These are phyloP conservation scores for Cettia cetti DNA, from an alignment of 2,113 vertebrate species.

Conservation along the genomic window DNA sequence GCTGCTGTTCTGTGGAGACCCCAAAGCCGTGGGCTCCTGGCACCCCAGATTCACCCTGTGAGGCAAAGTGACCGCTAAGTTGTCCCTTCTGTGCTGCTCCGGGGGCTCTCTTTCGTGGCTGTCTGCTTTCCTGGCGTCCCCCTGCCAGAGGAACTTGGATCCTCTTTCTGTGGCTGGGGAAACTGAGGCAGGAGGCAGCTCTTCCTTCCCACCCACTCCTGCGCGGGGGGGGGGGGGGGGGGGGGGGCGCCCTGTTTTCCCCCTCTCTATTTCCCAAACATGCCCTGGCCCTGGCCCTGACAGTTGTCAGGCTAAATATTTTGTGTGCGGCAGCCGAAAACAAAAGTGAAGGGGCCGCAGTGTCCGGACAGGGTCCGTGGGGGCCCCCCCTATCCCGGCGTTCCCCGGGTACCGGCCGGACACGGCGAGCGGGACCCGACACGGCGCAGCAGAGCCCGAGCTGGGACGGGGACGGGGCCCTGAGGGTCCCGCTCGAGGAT, in stretches of 20 bases:
- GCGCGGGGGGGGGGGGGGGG: not conserved
- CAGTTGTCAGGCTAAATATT: constrained; percentile 69
- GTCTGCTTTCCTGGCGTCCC: not conserved
- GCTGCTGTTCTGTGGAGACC: not conserved
- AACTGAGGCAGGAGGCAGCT: not conserved
- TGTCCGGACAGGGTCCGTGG: not conserved
- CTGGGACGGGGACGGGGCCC: not conserved
- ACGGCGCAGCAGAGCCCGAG: not conserved
- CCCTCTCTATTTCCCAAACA: constrained; percentile 57
- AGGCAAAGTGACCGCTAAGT: not conserved
- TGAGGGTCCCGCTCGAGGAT: not conserved
- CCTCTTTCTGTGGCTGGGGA: not conserved
- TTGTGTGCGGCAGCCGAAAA: constrained; percentile 14
- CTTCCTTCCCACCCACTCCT: not conserved
- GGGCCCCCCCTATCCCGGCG: not conserved
- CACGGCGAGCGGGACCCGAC: not conserved
- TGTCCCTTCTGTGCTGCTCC: fast-evolving
- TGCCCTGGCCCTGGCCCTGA: not conserved
- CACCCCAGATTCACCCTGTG: not conserved
- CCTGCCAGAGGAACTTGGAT: fast-evolving
- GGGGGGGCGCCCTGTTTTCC: not conserved
- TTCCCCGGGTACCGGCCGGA: not conserved
- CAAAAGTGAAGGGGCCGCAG: not conserved
- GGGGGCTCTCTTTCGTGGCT: not conserved
- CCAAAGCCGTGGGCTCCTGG: not conserved